Evolutionary conservation across 2,113 vertebrate genomes (phyloP), one percentile per base, ranked within the genome.

Genomic region (Poeciliopsis retropinna): DNA sequence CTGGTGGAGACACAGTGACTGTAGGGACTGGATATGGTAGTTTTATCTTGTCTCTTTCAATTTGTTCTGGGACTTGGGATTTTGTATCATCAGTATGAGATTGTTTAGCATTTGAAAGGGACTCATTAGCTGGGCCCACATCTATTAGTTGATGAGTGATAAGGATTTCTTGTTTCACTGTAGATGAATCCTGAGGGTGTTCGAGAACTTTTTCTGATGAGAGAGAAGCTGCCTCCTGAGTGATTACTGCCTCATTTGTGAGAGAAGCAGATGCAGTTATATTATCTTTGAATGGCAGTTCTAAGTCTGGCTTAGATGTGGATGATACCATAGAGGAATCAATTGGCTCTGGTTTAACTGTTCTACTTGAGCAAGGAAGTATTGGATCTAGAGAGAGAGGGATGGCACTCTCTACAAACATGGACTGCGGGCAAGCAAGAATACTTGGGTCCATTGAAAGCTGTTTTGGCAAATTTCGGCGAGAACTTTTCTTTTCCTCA

Each of bases 391-490:
- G 72, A 73, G 88, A 84, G 3, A 93, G 91, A 27, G 92, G 92
- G 60, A 93, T 93, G 73, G 92, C 91, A 78, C 92, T 93, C 73
- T 93, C 92, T 31, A 93, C 87, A 72, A 87, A 93, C 91, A 93
- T 91, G 15, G 89, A 92, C 65, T 89, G 89, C 22, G 92, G 92
- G 77, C 80, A 84, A 22, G 91, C 88, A 44, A 93, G 91, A 79
- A 93, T 93, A 61, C 91, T 91, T 34, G 92, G 92, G 78, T 93
- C 92, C 92, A 93, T 93, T 9, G 92, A 93, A 15, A 89, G 88
- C 75, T 93, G 92, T 73, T 93, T 93, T 22, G 91, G 91, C 27
- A 93, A 76, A 78, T 75, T 86, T 71, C 83, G 61, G 12, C 88
- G 91, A 25, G 72, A 29, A 1, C 72, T 75, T 76, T 89, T 92